phyloP scores from a whole-genome alignment of 2,113 vertebrate species.

The Ellobius talpinus region DNA sequence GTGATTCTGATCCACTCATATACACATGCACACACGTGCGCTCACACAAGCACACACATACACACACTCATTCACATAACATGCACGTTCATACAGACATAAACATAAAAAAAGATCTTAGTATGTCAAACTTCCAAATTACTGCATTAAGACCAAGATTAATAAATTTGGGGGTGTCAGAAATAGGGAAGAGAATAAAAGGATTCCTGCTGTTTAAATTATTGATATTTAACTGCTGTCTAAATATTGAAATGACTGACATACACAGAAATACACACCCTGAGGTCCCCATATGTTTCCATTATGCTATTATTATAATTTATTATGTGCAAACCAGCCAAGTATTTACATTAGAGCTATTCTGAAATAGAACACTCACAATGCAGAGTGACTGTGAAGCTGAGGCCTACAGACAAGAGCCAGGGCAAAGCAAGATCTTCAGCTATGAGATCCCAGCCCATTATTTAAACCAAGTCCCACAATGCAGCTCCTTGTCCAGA shows the following conservation, averaged over 20 bases:
- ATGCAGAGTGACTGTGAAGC: accelerated
- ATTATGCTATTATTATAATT: neutral
- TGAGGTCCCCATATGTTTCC: neutral
- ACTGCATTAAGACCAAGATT: constrained; percentile 7
- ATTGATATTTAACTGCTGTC: neutral
- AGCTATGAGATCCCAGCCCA: neutral
- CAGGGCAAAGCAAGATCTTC: neutral
- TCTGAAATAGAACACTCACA: neutral
- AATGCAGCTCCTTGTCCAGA: neutral
- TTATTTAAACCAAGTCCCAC: neutral
- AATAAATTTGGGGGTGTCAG: neutral
- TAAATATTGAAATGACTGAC: neutral
- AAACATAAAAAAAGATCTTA: neutral
- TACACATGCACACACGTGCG: too few relatives aligned
- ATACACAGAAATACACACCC: neutral
- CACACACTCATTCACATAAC: neutral
- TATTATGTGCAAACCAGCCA: neutral
- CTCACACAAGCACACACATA: neutral
- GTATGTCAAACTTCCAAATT: neutral
- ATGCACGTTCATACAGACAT: neutral
- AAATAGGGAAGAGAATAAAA: neutral
- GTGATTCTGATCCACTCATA: too few relatives aligned
- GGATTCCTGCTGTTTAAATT: neutral
- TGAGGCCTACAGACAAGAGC: neutral
- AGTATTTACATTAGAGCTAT: constrained; percentile 8